phyloP scores from a whole-genome alignment of 2,113 vertebrate species.

The Baryphthengus martii region DNA sequence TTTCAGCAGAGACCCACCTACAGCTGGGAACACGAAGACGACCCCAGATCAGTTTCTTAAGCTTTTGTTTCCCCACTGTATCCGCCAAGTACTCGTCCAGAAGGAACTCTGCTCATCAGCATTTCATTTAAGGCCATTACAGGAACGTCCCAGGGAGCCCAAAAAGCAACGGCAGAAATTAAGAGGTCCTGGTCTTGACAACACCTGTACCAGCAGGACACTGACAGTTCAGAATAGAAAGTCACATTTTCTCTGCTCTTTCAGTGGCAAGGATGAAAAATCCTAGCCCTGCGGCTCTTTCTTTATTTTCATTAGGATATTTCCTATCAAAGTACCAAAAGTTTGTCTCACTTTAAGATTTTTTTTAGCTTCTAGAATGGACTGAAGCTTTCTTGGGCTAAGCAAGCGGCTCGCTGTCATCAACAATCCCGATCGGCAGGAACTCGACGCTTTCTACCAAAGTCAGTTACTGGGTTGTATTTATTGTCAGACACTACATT shows the following conservation, averaged over 20 bases:
- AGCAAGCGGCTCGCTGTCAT: background rate
- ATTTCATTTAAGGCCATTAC: rapidly evolving
- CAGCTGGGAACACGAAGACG: background rate
- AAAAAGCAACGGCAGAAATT: background rate
- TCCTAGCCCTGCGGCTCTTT: background rate
- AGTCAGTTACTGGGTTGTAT: background rate
- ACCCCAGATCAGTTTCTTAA: background rate
- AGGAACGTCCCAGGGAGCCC: background rate
- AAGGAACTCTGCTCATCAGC: background rate
- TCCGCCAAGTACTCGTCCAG: background rate
- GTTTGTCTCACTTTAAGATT: background rate
- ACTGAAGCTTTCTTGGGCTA: background rate
- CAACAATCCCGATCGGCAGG: background rate
- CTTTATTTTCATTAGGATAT: background rate
- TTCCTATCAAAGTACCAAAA: background rate
- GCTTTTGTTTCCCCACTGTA: background rate
- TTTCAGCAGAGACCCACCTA: background rate
- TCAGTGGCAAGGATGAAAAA: background rate
- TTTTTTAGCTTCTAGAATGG: background rate
- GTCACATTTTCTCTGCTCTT: background rate
- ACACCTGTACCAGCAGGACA: background rate
- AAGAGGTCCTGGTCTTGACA: background rate
- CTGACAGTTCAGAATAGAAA: background rate
- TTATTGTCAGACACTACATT: background rate
- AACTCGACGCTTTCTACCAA: background rate